A percentile compares a stretch with the other conserved stretches of the same genome.
These are phyloP conservation scores for Ptyas mucosa DNA, from an alignment of 2,113 vertebrate species.

Conservation along the genomic window DNA sequence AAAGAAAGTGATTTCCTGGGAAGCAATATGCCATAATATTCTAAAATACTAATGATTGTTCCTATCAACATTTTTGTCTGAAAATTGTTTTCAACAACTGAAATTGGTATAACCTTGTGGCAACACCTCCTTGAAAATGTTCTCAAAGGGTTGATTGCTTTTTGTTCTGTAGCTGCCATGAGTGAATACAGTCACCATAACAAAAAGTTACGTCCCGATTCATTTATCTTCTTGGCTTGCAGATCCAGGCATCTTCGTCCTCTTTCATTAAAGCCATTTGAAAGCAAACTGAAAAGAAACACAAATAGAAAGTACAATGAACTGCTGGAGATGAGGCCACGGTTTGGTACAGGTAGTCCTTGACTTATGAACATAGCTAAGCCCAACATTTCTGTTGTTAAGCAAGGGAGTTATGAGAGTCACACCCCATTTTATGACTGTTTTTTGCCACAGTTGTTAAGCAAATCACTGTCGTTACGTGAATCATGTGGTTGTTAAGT, in stretches of 20 bases:
- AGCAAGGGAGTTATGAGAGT: neutral
- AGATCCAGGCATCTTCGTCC: neutral
- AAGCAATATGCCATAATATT: neutral
- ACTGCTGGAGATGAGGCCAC: neutral
- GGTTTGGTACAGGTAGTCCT: neutral
- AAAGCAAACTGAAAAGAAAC: neutral
- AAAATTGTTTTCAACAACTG: neutral
- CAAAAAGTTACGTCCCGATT: neutral
- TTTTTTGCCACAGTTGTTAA: neutral
- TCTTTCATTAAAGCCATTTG: neutral
- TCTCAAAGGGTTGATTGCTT: neutral
- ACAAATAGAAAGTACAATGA: neutral
- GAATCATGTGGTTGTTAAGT: neutral
- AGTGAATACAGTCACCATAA: neutral
- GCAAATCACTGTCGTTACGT: neutral
- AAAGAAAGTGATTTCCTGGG: neutral
- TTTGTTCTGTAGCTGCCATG: neutral
- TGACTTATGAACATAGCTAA: neutral
- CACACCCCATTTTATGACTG: neutral
- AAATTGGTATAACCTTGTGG: no score
- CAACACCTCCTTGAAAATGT: neutral
- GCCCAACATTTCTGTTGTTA: neutral
- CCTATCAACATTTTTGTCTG: neutral
- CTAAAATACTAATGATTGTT: neutral
- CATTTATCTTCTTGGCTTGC: neutral